Evolutionary conservation across 2,797 vertebrate genomes (phyloP).

Genomic region (Hozukius guyotensis): DNA sequence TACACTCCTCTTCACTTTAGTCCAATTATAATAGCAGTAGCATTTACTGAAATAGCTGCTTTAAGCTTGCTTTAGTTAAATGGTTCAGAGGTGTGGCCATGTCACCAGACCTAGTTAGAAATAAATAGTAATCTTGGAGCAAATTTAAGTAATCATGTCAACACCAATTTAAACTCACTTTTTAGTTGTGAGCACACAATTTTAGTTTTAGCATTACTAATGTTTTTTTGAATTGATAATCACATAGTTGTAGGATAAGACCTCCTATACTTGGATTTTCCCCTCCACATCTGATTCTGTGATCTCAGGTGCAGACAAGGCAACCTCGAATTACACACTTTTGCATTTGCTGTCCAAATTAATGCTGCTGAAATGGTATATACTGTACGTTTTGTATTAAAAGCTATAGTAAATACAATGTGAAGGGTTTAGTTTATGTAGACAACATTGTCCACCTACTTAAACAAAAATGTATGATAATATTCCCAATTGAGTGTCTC

Average conservation of each 20-base stretch:
- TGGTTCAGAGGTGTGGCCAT: background rate
- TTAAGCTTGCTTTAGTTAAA: background rate
- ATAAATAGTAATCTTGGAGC: background rate
- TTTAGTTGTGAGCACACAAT: background rate
- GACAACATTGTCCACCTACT: background rate
- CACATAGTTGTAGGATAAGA: background rate
- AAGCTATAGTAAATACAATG: background rate
- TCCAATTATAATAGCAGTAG: background rate
- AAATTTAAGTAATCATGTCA: background rate
- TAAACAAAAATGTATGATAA: background rate
- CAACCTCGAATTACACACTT: background rate
- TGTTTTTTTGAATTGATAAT: background rate
- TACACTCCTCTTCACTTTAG: background rate
- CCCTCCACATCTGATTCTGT: background rate
- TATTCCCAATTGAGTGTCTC: background rate
- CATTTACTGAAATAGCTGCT: background rate
- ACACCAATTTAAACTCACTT: background rate
- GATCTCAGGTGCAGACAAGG: background rate
- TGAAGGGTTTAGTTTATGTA: background rate
- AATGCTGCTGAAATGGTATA: background rate
- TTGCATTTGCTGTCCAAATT: background rate
- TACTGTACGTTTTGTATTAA: background rate
- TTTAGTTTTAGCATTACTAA: background rate
- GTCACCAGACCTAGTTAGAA: background rate
- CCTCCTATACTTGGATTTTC: background rate